Evolutionary conservation across 2,797 vertebrate genomes (phyloP).

Genomic region (Myotis findleyi): DNA sequence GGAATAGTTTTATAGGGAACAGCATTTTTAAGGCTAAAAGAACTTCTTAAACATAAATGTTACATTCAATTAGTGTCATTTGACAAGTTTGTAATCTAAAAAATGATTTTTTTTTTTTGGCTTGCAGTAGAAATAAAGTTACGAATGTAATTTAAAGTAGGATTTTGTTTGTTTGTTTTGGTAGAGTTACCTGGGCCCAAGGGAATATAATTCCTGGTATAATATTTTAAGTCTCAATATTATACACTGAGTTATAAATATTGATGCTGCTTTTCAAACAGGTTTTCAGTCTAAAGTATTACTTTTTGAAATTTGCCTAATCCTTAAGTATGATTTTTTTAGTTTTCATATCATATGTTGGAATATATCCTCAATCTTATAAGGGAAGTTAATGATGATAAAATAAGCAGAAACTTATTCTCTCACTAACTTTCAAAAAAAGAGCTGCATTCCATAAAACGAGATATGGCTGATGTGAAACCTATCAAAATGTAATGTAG

Average conservation of each 20-base stretch:
- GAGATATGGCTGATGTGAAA: neutral
- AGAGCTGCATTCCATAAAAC: neutral
- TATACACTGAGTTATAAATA: constrained; percentile 6
- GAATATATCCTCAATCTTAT: neutral
- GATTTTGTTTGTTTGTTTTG: neutral
- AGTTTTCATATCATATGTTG: neutral
- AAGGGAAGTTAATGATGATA: constrained; percentile 15
- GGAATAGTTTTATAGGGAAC: constrained; percentile 26
- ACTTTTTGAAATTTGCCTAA: neutral
- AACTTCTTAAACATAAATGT: neutral
- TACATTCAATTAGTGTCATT: neutral
- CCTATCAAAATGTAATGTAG: neutral
- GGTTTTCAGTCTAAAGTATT: neutral
- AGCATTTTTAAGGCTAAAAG: constrained; percentile 28
- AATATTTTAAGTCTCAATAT: constrained; percentile 37
- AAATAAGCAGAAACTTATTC: neutral
- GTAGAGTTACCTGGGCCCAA: neutral
- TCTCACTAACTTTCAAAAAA: neutral
- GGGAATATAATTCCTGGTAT: constrained; percentile 4
- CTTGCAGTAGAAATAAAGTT: constrained; percentile 56
- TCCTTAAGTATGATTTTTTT: constrained; percentile 11
- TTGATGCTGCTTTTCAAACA: constrained; percentile 24
- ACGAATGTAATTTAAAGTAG: constrained; percentile 17
- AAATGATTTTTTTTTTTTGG: neutral
- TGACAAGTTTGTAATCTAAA: constrained; percentile 40